Evolutionary conservation across 2,113 vertebrate genomes (phyloP).

Genomic region (Tursiops truncatus): DNA sequence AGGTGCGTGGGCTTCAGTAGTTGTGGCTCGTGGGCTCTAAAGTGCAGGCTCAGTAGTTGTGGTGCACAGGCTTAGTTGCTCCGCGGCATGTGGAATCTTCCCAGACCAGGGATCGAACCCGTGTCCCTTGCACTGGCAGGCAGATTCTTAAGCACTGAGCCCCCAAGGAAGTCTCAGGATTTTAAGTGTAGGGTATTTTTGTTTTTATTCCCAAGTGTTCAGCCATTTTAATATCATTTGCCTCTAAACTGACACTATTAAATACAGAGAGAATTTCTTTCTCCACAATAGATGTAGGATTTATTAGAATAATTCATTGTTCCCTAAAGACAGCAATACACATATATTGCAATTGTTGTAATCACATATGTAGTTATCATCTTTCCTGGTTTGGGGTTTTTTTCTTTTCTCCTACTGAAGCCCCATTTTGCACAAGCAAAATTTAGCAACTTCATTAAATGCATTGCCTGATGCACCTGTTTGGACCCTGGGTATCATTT

Average conservation of each 20-base stretch:
- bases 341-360: conserved; percentile 57
- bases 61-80: no score
- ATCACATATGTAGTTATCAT: conserved; percentile 61
- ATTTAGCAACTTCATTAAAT: conserved; percentile 72
- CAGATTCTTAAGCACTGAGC: no score
- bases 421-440: conserved; percentile 59
- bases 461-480: conserved; percentile 64
- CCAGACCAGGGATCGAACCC: no score
- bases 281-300: conserved; percentile 52
- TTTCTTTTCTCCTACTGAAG: not conserved
- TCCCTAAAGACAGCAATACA: conserved; percentile 69
- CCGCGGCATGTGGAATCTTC: no score
- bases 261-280: conserved; percentile 68
- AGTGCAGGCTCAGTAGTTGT: no score
- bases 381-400: not conserved
- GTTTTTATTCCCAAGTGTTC: conserved; percentile 75
- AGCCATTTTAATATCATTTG: conserved; percentile 75
- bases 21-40: no score
- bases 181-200: conserved; percentile 60
- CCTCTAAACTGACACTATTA: conserved; percentile 74
- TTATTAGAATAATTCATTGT: conserved; percentile 75
- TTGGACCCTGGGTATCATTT: conserved; percentile 69
- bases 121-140: no score
- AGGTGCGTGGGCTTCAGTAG: no score
- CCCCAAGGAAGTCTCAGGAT: not conserved